Conservation (phyloP, 2,113 vertebrate species). For the Phycodurus eques region DNA sequence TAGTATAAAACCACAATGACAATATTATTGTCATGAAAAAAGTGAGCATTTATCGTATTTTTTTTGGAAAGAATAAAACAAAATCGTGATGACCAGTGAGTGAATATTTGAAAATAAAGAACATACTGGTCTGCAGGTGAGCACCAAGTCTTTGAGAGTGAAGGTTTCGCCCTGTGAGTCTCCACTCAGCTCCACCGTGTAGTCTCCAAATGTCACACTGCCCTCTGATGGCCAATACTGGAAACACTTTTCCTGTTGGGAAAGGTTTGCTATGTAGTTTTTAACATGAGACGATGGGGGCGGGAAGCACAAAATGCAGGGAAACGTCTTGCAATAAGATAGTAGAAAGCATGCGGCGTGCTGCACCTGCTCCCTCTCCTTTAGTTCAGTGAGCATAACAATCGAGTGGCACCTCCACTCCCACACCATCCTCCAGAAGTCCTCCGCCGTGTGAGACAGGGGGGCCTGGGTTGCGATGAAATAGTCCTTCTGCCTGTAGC, state of each 20-base stretch:
- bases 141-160: conserved; percentile 72
- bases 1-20: too few relatives aligned
- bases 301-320: background rate
- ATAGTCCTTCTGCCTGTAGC: conserved; percentile 84
- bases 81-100: too few relatives aligned
- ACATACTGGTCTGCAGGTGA: conserved; percentile 64
- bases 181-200: conserved; percentile 82
- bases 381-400: conserved; percentile 93
- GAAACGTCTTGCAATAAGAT: background rate
- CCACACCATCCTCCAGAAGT: conserved; percentile 98
- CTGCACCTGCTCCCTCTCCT: conserved; percentile 88
- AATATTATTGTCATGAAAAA: too few relatives aligned
- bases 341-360: background rate
- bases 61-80: too few relatives aligned
- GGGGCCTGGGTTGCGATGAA: conserved; percentile 96
- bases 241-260: conserved; percentile 89
- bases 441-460: conserved; percentile 84
- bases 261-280: conserved; percentile 26
- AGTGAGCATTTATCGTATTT: too few relatives aligned
- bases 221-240: conserved; percentile 89
- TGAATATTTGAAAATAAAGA: background rate
- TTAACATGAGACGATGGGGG: background rate
- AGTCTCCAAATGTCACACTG: conserved; percentile 78
- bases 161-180: conserved; percentile 82
- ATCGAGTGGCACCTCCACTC: conserved; percentile 87